Base-by-base conservation (phyloP, 2,888 invertebrate genomes). In the Lepeophtheirus nordmannii region DNA sequence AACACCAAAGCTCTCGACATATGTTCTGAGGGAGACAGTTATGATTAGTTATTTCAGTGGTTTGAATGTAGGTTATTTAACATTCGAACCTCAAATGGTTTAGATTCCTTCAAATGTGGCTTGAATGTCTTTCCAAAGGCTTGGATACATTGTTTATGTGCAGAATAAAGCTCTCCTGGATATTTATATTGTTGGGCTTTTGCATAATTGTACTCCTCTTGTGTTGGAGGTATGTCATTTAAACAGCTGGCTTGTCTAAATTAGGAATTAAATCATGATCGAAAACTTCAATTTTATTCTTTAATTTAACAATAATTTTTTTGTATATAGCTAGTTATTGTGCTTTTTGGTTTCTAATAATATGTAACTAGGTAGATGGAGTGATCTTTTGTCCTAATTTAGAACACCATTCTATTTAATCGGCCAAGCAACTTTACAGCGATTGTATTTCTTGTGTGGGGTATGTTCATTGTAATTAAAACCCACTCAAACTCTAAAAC, bases 1-100 rank as follows among this genome's bases (percentile, higher is more conserved):
- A 70, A 70, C 75, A 75, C 72, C 74, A 75, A 14, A 75, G 68
- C 67, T 74, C 74, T 62, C 73, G 72, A 65, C 75, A 75, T 37
- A 75, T 71, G 65, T 73, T 71, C 73, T 75, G 65, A 9, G 68
- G 62, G 65, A 58, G 61, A 64, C 57, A 10, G 58, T 20, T 23
- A 37, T 10, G 41, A 10, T 39, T 23, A 40, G 38, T 23, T 23
- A 40, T 37, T 65, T 14, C 5, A 58, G n/a, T 68, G 22, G 67
- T 10, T 30, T 22, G 38, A 30, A 59, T 39, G 12, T 12, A 67
- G 1, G 7, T 53, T 20, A 17, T 53, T 40, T 56, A 8, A 62
- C 53, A 12, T 60, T 38, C 70, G 71, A 69, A 74, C 74, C 67
- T 74, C 73, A 67, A 74, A 75, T 10, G 75, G 75, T 11, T 68